Conservation (phyloP, 2,888 invertebrate species). For the Zele albiditarsus region DNA sequence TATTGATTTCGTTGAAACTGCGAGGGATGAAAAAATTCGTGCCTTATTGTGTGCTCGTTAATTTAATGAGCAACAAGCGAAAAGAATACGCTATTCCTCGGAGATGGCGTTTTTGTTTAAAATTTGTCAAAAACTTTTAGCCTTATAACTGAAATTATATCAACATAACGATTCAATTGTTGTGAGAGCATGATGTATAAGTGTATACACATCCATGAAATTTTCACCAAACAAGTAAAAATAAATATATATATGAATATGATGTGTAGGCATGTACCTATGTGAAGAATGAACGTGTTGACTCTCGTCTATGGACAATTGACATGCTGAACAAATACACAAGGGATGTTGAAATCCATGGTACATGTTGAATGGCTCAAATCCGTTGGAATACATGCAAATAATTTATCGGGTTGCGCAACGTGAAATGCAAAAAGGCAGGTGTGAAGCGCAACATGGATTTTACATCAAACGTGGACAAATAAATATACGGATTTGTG, state of each 20-base stretch:
- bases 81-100: no score
- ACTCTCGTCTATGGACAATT: not conserved
- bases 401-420: slow-evolving; percentile 68
- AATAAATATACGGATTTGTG: slow-evolving; percentile 69
- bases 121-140: no score
- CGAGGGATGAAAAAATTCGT: no score
- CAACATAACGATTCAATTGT: no score
- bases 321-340: slow-evolving; percentile 4
- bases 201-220: not conserved
- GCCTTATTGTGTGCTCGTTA: no score
- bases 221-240: slow-evolving; percentile 23
- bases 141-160: no score
- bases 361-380: slow-evolving; percentile 2
- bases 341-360: not conserved
- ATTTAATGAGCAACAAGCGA: no score
- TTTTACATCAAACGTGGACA: slow-evolving; percentile 66
- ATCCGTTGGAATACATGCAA: slow-evolving; percentile 49
- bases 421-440: slow-evolving; percentile 63
- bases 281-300: not conserved
- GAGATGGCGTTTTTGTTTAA: no score
- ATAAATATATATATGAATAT: slow-evolving; percentile 27
- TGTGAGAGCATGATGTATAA: no score
- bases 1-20: no score
- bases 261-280: no score
- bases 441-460: slow-evolving; percentile 61